Percentiles rank a stretch among this genome's conserved stretches.
Evolutionary conservation across 2,888 invertebrate species (phyloP).

Genomic region (Phyto melanocephala): DNA sequence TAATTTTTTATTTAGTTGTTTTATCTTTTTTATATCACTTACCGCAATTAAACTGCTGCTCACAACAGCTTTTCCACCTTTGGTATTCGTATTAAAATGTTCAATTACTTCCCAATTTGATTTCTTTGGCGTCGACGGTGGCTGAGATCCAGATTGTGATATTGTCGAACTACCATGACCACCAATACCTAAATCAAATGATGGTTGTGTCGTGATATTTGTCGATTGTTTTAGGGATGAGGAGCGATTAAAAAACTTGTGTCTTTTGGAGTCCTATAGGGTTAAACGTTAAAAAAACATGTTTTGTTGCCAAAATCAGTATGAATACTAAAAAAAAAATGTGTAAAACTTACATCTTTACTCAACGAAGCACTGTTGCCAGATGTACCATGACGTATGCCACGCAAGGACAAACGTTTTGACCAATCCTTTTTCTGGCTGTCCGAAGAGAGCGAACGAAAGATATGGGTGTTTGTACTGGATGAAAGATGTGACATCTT

Average conservation of each 20-base stretch:
- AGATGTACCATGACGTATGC: conserved; percentile 81
- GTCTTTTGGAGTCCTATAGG: conserved; percentile 67
- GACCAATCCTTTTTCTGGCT: conserved; percentile 86
- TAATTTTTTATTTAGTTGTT: not conserved
- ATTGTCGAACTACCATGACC: conserved; percentile 61
- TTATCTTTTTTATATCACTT: conserved; percentile 72
- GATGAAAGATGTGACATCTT: conserved; percentile 67
- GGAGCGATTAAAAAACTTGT: conserved; percentile 80
- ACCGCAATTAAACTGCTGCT: conserved; percentile 84
- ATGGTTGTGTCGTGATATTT: conserved; percentile 71
- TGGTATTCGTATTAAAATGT: conserved; percentile 86
- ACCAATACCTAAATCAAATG: conserved; percentile 76
- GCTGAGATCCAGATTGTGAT: conserved; percentile 79
- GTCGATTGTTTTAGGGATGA: conserved; percentile 81
- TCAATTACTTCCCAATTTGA: conserved; percentile 96
- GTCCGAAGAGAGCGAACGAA: conserved; percentile 85
- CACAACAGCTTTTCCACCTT: conserved; percentile 82
- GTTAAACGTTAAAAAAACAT: not conserved
- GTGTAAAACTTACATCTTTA: conserved; percentile 72
- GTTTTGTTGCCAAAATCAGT: not conserved
- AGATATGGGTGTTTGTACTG: conserved; percentile 78
- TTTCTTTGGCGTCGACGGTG: conserved; percentile 85
- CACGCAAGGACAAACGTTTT: conserved; percentile 86
- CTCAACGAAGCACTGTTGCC: conserved; percentile 79
- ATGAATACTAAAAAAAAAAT: not conserved